These are phyloP conservation scores for Drosophila elegans DNA, from an alignment of 1,140 invertebrate species.

Conservation along the genomic window DNA sequence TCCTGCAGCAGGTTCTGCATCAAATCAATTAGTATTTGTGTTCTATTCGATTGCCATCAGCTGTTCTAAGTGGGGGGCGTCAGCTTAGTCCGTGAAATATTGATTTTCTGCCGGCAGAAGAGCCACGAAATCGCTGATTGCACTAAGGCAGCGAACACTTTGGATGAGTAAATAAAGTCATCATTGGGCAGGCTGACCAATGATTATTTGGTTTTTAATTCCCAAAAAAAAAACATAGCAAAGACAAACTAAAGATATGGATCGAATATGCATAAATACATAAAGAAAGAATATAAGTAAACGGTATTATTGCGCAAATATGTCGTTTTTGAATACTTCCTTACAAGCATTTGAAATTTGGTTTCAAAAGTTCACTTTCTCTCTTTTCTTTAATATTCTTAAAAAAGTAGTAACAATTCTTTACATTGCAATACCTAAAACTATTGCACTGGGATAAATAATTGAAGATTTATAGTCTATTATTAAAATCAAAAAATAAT, in stretches of 20 bases:
- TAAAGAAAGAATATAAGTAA: too few species aligned
- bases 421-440: too few species aligned
- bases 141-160: not conserved
- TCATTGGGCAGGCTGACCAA: not conserved
- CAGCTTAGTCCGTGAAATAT: conserved; percentile 30
- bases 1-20: conserved; percentile 69
- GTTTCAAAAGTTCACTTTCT: too few species aligned
- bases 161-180: not conserved
- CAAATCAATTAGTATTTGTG: conserved; percentile 77
- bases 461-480: too few species aligned
- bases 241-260: not conserved
- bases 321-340: too few species aligned
- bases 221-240: not conserved
- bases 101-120: conserved; percentile 15
- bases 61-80: conserved; percentile 64
- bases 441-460: too few species aligned
- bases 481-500: too few species aligned
- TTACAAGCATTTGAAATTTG: too few species aligned
- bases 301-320: too few species aligned
- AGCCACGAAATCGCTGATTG: conserved; percentile 9
- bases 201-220: not conserved
- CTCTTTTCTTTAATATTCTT: too few species aligned
- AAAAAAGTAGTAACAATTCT: too few species aligned
- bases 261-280: too few species aligned
- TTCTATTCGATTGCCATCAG: conserved; percentile 43